Evolutionary conservation across 1,140 invertebrate genomes (phyloP).

Genomic region (Neodiprion fabricii): DNA sequence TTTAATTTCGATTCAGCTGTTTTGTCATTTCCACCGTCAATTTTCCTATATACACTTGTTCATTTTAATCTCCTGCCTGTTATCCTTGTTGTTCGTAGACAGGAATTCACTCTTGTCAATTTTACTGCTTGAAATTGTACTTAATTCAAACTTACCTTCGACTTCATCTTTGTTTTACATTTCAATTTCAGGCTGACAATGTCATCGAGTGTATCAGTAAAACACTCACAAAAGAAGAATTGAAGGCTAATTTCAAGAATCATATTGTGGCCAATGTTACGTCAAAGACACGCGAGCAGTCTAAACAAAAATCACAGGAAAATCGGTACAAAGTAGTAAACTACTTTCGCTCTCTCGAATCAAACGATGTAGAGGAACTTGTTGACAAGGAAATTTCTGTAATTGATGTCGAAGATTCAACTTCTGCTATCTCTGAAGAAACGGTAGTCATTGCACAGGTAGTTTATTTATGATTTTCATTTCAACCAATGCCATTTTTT

Average conservation of each 20-base stretch:
- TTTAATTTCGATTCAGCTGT: too few relatives aligned
- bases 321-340: conserved; percentile 52
- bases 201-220: conserved; percentile 51
- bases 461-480: too few relatives aligned
- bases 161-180: conserved; percentile 6
- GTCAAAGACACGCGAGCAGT: conserved; percentile 38
- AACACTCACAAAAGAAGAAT: conserved; percentile 40
- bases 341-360: conserved; percentile 21
- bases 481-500: too few relatives aligned
- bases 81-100: too few relatives aligned
- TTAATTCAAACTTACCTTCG: too few relatives aligned
- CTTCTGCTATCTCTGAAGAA: too few relatives aligned
- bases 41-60: too few relatives aligned
- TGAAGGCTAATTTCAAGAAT: conserved; percentile 53
- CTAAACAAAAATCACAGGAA: conserved; percentile 38
- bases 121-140: too few relatives aligned
- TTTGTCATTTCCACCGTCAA: too few relatives aligned
- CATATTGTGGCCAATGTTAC: conserved; percentile 51
- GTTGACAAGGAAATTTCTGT: neutral
- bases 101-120: too few relatives aligned
- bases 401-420: neutral
- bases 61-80: too few relatives aligned
- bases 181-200: conserved; percentile 52
- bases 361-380: neutral
- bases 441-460: too few relatives aligned